Conservation (phyloP, 2,113 vertebrate genomes). For the Onychostruthus taczanowskii region DNA sequence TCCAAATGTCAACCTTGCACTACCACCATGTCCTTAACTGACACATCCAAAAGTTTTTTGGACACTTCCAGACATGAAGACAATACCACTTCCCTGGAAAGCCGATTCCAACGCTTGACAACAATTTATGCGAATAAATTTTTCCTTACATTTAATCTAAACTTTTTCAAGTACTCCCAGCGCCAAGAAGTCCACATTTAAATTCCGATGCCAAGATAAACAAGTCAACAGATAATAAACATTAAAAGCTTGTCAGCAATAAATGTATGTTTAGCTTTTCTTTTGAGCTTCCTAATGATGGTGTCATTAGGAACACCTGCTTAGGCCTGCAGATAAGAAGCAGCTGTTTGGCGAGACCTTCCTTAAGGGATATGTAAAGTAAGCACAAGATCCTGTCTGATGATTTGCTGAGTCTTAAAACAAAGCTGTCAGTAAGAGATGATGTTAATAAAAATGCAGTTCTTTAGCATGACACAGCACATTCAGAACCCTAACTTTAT, state of each 20-base stretch:
- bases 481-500: background rate
- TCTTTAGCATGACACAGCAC: background rate
- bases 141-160: background rate
- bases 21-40: background rate
- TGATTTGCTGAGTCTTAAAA: background rate
- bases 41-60: background rate
- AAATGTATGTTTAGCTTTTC: background rate
- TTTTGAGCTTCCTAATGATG: background rate
- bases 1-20: fast-evolving
- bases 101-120: background rate
- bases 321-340: background rate
- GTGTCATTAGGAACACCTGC: background rate
- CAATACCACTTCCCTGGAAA: background rate
- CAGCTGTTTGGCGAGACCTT: background rate
- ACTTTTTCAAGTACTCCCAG: background rate
- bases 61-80: background rate
- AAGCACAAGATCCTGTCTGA: background rate
- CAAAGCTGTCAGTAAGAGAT: background rate
- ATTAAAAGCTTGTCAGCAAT: background rate
- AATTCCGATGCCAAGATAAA: background rate
- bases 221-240: background rate
- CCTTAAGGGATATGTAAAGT: background rate
- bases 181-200: background rate
- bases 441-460: background rate
- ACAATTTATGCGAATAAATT: background rate